Evolutionary conservation across 2,113 vertebrate genomes (phyloP).

Genomic region (Rhodinocichla rosea): DNA sequence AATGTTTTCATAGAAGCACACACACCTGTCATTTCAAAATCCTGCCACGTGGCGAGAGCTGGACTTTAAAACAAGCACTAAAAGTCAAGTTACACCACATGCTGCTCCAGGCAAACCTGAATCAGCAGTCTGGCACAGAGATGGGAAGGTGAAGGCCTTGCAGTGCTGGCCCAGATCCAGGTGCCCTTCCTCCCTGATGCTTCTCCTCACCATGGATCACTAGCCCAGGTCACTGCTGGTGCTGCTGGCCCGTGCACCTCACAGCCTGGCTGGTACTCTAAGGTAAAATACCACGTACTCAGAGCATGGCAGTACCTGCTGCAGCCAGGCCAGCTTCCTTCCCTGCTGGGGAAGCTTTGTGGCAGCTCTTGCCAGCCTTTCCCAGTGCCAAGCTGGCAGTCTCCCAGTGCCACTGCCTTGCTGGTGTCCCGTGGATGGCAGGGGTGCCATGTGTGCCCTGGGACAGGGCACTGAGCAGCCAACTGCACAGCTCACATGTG

Average conservation of each 20-base stretch:
- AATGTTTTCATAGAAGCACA: background rate
- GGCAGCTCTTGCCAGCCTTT: background rate
- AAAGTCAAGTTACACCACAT: background rate
- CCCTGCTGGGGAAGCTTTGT: background rate
- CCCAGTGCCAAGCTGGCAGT: accelerated
- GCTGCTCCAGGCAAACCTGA: background rate
- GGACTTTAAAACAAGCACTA: background rate
- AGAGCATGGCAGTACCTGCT: background rate
- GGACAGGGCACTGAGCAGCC: background rate
- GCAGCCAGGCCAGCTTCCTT: background rate
- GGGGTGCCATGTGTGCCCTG: accelerated
- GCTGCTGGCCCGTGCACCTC: background rate
- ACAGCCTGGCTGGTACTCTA: accelerated
- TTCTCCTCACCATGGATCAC: background rate
- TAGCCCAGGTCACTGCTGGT: background rate
- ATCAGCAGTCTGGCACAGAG: accelerated
- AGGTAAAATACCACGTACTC: too few species aligned
- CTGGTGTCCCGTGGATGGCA: accelerated
- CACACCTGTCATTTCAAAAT: background rate
- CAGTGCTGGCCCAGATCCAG: background rate
- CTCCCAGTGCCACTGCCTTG: background rate
- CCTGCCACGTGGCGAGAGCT: background rate
- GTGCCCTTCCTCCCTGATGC: accelerated
- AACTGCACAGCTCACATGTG: accelerated
- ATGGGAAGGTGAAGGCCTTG: accelerated